Base-by-base conservation (phyloP, 2,113 vertebrate genomes). In the Neodontobutis hainanensis region DNA sequence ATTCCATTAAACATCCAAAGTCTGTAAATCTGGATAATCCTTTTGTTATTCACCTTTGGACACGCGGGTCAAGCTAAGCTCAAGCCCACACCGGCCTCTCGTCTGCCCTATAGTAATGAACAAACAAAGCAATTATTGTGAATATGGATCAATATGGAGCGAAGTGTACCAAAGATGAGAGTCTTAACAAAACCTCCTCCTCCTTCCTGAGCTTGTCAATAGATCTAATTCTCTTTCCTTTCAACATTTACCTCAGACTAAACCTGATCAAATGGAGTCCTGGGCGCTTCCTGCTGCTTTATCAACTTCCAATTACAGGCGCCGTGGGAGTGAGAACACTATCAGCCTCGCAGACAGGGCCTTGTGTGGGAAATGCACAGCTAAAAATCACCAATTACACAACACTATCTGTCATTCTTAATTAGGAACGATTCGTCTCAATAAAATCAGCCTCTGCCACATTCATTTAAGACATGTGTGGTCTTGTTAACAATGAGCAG, bases 261-360 rank as follows among this genome's bases (percentile, higher is more conserved):
- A 74, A 74, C 63, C 70, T 65, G 59, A 66, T 65, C 64, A 44
- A 16, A 68, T 4, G 16, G 45, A 63, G 46, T 42, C 38, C 55
- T 11, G 16, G 1, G 42, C 35, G 32, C 57, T 45, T 61, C 59
- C 47, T 32, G 64, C 52, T 36, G 32, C 50, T 12, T 72, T 45
- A 62, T 75, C 52, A 64, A 6, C 62, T 56, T 51, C 15, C 46
- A 58, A 9, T 70, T 61, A 42, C n/a, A 63, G 8, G 10, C 60
- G 15, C 55, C 8, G 48, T 8, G 60, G 68, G 63, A 66, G 61
- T 36, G 19, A 7, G 6, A 47, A 14, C 36, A n/a, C 19, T 65
- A 6, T 47, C 53, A 42, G 47, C 57, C 12, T 35, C 34, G 19
- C 5, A 27, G 27, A 35, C 50, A 7, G 27, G 48, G 11, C 44